Base-by-base conservation (phyloP, 2,888 invertebrate genomes). In the Ichneumoninae sp. region DNA sequence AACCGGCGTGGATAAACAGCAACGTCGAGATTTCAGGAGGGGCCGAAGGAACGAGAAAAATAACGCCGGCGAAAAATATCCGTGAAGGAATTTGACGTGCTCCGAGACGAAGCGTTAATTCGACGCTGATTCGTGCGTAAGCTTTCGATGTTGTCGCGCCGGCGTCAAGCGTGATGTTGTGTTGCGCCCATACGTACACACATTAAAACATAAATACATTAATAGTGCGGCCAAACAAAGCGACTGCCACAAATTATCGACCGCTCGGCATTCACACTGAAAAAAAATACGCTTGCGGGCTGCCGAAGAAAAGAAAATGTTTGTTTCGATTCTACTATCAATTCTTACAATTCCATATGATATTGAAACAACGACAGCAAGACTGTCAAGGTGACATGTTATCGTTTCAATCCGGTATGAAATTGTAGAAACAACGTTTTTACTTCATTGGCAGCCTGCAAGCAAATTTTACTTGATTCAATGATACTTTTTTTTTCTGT, bases 191-290 rank as follows among this genome's bases (percentile, higher is more conserved):
- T 33, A 7, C 33, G 33, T 33, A 7, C 33, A 33, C 5, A 33
- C 33, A 33, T 33, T 33, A 7, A 50, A 47, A 73, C 30, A 83
- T 69, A 78, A 78, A 83, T 68, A 73, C 50, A 50, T 60, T 40
- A 19, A 3, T 50, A 13, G 50, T 40, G 47, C 10, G 19, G 36
- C 30, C 40, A 44, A 78, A 78, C 60, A 50, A 40, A 60, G 36
- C 36, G 75, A 30, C 66, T 10, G 40, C 47, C 66, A 44, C 47
- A 66, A 33, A 77, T 66, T 47, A 66, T 77, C 66, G 82, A 66
- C 57, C 66, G 69, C 73, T 77, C 52, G 54, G 22, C 52, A 57
- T 57, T 0, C 22, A 22, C 22, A 22, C 22, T 22, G 22, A 22
- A 22, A 22, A 22, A 22, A 22, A 22, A 22, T 22, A 0, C 1